These are phyloP conservation scores for Coenobita brevimanus DNA, from an alignment of 1,140 invertebrate genomes.

Conservation along the genomic window DNA sequence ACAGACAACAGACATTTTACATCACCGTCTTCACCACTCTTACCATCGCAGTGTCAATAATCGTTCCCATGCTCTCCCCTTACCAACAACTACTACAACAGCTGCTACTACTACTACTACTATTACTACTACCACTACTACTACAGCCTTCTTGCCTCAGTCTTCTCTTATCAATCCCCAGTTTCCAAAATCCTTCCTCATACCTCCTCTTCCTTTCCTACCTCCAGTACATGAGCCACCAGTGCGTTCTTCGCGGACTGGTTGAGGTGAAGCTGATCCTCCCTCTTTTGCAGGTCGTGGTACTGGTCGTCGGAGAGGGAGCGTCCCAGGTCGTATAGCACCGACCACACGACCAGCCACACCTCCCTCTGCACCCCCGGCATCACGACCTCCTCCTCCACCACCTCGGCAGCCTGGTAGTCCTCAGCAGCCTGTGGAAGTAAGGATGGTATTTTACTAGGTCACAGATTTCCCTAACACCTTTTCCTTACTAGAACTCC, in stretches of 20 bases:
- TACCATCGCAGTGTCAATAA: too few relatives aligned
- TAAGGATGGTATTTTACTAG: not conserved
- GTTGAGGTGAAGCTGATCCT: conserved; percentile 20
- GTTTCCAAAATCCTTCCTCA: too few relatives aligned
- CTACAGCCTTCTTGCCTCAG: too few relatives aligned
- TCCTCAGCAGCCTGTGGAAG: not conserved
- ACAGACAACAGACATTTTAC: too few relatives aligned
- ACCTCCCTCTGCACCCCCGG: conserved; percentile 42
- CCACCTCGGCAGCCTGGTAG: not conserved
- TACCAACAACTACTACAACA: too few relatives aligned
- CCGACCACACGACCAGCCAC: conserved; percentile 42
- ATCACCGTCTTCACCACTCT: too few relatives aligned
- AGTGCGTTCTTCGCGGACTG: conserved; percentile 29
- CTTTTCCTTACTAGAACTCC: too few relatives aligned
- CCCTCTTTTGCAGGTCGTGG: conserved; percentile 37
- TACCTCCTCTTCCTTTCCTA: not conserved
- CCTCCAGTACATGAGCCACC: conserved; percentile 35
- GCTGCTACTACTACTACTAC: too few relatives aligned
- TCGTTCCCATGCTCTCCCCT: too few relatives aligned
- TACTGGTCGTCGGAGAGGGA: conserved; percentile 37
- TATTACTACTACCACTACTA: too few relatives aligned
- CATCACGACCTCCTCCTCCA: conserved; percentile 50
- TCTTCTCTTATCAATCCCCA: too few relatives aligned
- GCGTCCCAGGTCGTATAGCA: conserved; percentile 44
- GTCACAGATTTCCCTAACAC: not conserved